Evolutionary conservation across 2,113 vertebrate genomes (phyloP).

Genomic region (Neomonachus schauinslandi): DNA sequence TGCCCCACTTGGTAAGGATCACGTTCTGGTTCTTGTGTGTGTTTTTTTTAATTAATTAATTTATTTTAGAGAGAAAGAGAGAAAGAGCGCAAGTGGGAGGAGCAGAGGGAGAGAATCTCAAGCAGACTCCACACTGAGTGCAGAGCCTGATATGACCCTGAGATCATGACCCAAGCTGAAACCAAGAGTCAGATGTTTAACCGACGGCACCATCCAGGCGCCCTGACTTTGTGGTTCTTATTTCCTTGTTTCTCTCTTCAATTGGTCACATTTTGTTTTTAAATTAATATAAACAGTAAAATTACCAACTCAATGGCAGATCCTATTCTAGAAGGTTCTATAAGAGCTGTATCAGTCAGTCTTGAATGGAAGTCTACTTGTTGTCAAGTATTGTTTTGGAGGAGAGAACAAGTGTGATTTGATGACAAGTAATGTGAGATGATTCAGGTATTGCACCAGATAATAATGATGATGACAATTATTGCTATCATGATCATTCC

Average conservation of each 20-base stretch:
- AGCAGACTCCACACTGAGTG: neutral
- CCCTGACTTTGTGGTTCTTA: neutral
- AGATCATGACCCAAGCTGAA: neutral
- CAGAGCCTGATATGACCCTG: neutral
- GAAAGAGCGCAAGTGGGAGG: neutral
- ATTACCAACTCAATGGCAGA: neutral
- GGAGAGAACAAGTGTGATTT: neutral
- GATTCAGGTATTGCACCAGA: neutral
- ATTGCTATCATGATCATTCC: neutral
- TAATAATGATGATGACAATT: neutral
- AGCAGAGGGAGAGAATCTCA: neutral
- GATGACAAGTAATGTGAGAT: neutral
- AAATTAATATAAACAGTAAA: neutral
- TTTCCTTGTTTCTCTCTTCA: neutral
- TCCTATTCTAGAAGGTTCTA: neutral
- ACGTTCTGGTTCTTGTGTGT: neutral
- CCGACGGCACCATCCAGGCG: neutral
- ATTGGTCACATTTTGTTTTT: conserved; percentile 5
- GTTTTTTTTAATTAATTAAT: neutral
- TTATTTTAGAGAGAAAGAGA: neutral
- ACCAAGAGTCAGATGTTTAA: neutral
- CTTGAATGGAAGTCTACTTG: neutral
- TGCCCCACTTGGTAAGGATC: neutral
- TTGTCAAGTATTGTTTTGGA: neutral
- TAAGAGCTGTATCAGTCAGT: neutral